Conservation (phyloP, 2,113 vertebrate species). For the Osmerus eperlanus region DNA sequence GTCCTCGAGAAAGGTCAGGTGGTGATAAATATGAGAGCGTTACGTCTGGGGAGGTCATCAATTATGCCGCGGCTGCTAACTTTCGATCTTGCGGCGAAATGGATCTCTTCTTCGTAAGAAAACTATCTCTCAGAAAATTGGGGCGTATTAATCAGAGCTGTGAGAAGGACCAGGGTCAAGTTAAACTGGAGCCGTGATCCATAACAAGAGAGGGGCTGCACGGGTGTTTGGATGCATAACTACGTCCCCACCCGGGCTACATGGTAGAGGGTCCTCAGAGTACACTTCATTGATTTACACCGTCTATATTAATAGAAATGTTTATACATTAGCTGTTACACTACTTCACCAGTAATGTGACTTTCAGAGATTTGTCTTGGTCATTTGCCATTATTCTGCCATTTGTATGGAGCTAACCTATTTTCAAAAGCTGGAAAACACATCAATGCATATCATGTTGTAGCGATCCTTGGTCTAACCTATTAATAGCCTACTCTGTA, state of each 20-base stretch:
- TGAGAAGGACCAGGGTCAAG: slow-evolving; percentile 43
- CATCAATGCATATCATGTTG: no score
- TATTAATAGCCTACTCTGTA: no score
- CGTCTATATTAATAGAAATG: slow-evolving; percentile 34
- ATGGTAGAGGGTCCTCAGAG: slow-evolving; percentile 25
- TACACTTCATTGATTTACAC: slow-evolving; percentile 39
- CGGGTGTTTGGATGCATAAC: slow-evolving; percentile 37
- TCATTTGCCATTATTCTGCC: background rate
- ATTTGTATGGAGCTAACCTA: background rate
- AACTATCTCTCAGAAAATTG: slow-evolving; percentile 77
- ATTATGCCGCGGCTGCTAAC: slow-evolving; percentile 75
- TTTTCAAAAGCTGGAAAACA: no score
- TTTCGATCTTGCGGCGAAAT: slow-evolving; percentile 77
- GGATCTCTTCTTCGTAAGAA: slow-evolving; percentile 74
- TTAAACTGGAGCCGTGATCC: slow-evolving; percentile 51
- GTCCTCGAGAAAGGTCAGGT: slow-evolving; percentile 85
- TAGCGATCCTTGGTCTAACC: no score
- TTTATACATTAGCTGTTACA: slow-evolving; percentile 15
- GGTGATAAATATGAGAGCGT: slow-evolving; percentile 81
- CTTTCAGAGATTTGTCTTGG: background rate
- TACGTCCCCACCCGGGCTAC: slow-evolving; percentile 34
- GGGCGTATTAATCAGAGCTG: slow-evolving; percentile 72
- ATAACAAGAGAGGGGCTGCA: slow-evolving; percentile 39
- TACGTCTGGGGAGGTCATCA: slow-evolving; percentile 80
- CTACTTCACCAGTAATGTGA: slow-evolving; percentile 15